These are phyloP conservation scores for Achroia grisella DNA, from an alignment of 1,140 invertebrate genomes.

Conservation along the genomic window DNA sequence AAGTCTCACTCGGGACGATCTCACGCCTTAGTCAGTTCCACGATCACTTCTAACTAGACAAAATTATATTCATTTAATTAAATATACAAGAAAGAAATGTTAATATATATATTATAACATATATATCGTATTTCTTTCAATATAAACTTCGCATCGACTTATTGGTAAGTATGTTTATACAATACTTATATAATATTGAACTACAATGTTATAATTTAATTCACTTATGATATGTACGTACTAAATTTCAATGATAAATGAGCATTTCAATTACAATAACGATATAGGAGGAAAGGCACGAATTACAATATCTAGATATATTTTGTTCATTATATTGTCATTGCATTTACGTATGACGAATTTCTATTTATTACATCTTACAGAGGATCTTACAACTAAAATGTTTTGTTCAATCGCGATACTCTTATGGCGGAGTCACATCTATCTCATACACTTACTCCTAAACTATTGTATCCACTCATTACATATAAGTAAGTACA, in stretches of 20 bases:
- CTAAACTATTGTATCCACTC: conserved; percentile 22
- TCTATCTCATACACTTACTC: conserved; percentile 38
- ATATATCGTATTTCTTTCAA: conserved; percentile 1
- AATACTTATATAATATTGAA: conserved; percentile 15
- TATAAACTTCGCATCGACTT: not conserved
- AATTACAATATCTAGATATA: conserved; percentile 16
- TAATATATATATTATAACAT: conserved; percentile 1
- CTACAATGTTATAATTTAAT: conserved; percentile 19
- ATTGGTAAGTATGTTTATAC: not conserved
- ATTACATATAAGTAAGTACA: conserved; percentile 26
- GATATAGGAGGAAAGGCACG: conserved; percentile 29
- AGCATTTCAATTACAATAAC: conserved; percentile 37
- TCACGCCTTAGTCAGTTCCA: not conserved
- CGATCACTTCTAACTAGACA: conserved; percentile 1
- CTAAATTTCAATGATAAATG: conserved; percentile 39
- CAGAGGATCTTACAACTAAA: conserved; percentile 36
- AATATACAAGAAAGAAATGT: conserved; percentile 1
- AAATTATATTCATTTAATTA: no score
- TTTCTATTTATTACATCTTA: conserved; percentile 26
- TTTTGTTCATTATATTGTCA: conserved; percentile 13
- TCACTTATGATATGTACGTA: conserved; percentile 44
- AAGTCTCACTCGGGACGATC: conserved; percentile 1
- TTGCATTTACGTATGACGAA: conserved; percentile 6
- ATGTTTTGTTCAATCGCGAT: conserved; percentile 46
- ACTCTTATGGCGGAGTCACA: conserved; percentile 63